These are phyloP conservation scores for Agrochola circellaris DNA, from an alignment of 2,888 invertebrate genomes.

Conservation along the genomic window DNA sequence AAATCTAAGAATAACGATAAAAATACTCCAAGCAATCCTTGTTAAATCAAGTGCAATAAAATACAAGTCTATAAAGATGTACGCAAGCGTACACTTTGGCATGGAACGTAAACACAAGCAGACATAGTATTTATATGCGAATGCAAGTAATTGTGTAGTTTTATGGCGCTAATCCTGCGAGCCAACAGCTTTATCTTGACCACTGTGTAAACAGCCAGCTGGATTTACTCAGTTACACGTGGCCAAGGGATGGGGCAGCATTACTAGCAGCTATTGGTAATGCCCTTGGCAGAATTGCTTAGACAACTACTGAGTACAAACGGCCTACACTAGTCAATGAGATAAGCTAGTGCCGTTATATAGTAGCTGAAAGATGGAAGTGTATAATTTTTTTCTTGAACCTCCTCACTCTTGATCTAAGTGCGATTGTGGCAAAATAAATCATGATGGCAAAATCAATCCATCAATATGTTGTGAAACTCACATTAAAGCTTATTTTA, in stretches of 20 bases:
- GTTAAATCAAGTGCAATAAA: conserved; percentile 20
- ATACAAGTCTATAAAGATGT: conserved; percentile 5
- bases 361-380: neutral
- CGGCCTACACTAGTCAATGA: neutral
- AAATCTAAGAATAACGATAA: conserved; percentile 18
- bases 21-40: neutral
- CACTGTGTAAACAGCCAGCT: conserved; percentile 39
- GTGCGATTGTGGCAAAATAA: neutral
- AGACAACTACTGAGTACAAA: neutral
- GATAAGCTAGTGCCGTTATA: neutral
- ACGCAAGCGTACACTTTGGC: conserved; percentile 8
- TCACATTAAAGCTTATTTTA: neutral
- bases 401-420: too few species aligned
- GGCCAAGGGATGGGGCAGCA: neutral
- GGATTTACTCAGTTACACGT: conserved; percentile 11
- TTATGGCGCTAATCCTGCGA: conserved; percentile 35
- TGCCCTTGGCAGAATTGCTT: conserved; percentile 6
- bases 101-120: conserved; percentile 16
- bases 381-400: neutral
- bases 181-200: conserved; percentile 46
- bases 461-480: neutral
- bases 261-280: neutral
- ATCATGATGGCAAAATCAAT: neutral
- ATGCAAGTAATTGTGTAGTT: conserved; percentile 34
- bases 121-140: conserved; percentile 3